Conservation (phyloP, 2,888 invertebrate genomes). For the Callosobruchus maculatus region DNA sequence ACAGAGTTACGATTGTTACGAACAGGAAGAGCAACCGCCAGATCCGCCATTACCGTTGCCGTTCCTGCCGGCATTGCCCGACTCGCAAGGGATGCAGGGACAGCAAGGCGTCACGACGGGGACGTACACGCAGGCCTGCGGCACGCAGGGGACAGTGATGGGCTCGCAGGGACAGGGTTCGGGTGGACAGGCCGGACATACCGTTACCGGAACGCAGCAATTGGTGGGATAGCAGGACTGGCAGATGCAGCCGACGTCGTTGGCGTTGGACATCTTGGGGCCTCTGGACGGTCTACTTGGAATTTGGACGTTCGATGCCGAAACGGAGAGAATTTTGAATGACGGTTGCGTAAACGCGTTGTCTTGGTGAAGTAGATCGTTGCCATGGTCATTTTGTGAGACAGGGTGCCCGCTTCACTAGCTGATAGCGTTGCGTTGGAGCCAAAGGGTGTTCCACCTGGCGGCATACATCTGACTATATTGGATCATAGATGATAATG, state of each 20-base stretch:
- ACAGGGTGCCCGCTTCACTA: too few species aligned
- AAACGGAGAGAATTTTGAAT: not conserved
- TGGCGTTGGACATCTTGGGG: constrained; percentile 8
- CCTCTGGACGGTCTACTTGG: not conserved
- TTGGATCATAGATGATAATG: too few species aligned
- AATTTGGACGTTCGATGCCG: not conserved
- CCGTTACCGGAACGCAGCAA: constrained; percentile 23
- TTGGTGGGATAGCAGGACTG: constrained; percentile 20
- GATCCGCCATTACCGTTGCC: not conserved
- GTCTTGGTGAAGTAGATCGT: not conserved
- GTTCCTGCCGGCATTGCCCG: not conserved
- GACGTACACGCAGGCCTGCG: constrained; percentile 24
- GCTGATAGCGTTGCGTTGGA: too few species aligned
- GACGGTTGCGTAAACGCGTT: not conserved
- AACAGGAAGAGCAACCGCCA: not conserved
- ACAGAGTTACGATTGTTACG: not conserved
- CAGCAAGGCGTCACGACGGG: constrained; percentile 24
- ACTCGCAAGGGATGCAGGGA: constrained; percentile 6
- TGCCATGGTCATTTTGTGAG: not conserved
- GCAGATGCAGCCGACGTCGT: constrained; percentile 16
- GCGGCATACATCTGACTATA: too few species aligned
- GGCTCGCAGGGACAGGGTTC: constrained; percentile 10
- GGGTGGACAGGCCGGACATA: constrained; percentile 21
- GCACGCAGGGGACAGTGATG: constrained; percentile 20
- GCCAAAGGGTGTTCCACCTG: too few species aligned